These are phyloP conservation scores for Xiphias gladius DNA, from an alignment of 2,113 vertebrate species.

Conservation along the genomic window DNA sequence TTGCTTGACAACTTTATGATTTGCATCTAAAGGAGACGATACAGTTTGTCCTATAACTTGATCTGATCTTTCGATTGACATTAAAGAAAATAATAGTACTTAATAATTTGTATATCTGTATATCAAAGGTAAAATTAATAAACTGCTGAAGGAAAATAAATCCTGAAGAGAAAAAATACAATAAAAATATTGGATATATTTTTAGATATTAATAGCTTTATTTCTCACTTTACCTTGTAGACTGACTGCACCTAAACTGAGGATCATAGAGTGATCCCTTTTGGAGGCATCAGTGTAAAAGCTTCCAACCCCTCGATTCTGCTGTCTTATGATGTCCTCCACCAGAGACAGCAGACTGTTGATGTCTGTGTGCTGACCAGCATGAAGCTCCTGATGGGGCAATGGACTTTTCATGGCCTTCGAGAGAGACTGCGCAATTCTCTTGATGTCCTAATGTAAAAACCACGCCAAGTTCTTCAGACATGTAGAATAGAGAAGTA, in stretches of 20 bases:
- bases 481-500: background rate
- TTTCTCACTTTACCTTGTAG: constrained; percentile 89
- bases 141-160: too few relatives aligned
- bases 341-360: constrained; percentile 90
- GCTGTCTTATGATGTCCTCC: constrained; percentile 89
- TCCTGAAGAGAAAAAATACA: too few relatives aligned
- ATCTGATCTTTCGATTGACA: too few relatives aligned
- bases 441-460: constrained; percentile 87
- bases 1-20: too few relatives aligned
- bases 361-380: constrained; percentile 86
- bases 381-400: constrained; percentile 75
- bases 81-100: too few relatives aligned
- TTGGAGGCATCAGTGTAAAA: constrained; percentile 84
- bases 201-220: too few relatives aligned
- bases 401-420: constrained; percentile 87
- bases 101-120: too few relatives aligned
- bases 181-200: too few relatives aligned
- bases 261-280: constrained; percentile 77
- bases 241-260: constrained; percentile 82
- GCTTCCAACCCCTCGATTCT: constrained; percentile 81
- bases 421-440: constrained; percentile 89
- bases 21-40: too few relatives aligned
- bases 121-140: too few relatives aligned
- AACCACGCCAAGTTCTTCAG: constrained; percentile 7
- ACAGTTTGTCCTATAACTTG: too few relatives aligned